phyloP scores from a whole-genome alignment of 2,888 invertebrate species.

The Labia minor region DNA sequence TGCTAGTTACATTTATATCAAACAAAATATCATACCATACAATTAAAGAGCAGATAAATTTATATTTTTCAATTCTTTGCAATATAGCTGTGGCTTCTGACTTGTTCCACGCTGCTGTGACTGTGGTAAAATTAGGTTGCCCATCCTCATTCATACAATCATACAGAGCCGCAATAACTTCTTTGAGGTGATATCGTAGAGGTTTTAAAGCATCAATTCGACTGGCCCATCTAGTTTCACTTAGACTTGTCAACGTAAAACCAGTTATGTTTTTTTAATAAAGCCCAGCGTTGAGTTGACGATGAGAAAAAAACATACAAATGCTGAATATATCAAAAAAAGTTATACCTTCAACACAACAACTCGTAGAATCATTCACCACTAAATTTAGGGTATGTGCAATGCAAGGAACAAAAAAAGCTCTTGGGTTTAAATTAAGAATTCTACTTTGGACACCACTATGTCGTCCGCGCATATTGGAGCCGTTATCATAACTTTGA shows the following conservation, averaged over 20 bases:
- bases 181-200: constrained; percentile 23
- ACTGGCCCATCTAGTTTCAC: constrained; percentile 26
- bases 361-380: background rate
- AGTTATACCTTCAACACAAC: background rate
- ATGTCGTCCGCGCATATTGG: background rate
- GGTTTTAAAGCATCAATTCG: constrained; percentile 22
- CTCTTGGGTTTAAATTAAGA: background rate
- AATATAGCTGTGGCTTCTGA: background rate
- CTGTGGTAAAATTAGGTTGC: too few relatives aligned
- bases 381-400: background rate
- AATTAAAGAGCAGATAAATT: constrained; percentile 25
- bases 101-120: too few relatives aligned
- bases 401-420: background rate
- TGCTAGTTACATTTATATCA: constrained; percentile 22
- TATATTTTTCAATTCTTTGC: constrained; percentile 22
- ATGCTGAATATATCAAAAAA: constrained; percentile 19
- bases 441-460: background rate
- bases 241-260: constrained; percentile 25
- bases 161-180: constrained; percentile 14
- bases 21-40: constrained; percentile 22
- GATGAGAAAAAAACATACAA: constrained; percentile 23
- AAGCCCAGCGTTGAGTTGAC: constrained; percentile 22
- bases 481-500: background rate
- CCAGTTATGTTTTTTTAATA: constrained; percentile 23
- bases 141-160: background rate